Percentiles rank a stretch among this genome's conserved stretches.
Conservation (phyloP, 2,113 vertebrate species). For the Caranx melampygus region DNA sequence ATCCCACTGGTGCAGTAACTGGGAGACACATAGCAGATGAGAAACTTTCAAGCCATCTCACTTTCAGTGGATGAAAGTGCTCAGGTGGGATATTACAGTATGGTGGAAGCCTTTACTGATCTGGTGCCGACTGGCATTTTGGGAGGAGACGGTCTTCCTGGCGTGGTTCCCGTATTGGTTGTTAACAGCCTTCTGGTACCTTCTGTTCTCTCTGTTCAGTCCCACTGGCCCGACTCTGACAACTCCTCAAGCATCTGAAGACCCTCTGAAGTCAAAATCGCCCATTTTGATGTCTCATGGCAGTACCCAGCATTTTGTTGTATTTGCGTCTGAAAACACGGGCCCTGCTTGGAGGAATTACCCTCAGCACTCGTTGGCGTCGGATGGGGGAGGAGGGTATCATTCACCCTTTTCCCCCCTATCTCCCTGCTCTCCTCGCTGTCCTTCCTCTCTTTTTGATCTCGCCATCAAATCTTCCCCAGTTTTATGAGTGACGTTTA, state of each 20-base stretch:
- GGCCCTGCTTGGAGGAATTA: conserved; percentile 77
- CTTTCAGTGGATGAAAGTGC: conserved; percentile 66
- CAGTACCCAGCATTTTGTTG: conserved; percentile 76
- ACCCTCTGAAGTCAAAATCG: conserved; percentile 84
- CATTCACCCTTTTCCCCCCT: conserved; percentile 19
- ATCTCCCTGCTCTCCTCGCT: conserved; percentile 44
- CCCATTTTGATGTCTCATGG: conserved; percentile 79
- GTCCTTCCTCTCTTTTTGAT: conserved; percentile 83
- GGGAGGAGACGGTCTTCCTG: conserved; percentile 78
- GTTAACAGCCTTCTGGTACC: conserved; percentile 80
- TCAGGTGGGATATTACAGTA: conserved; percentile 66
- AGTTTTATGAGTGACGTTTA: conserved; percentile 78
- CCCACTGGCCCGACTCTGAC: conserved; percentile 74
- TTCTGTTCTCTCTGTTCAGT: conserved; percentile 81
- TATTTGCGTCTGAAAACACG: conserved; percentile 79
- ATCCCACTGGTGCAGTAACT: conserved; percentile 34
- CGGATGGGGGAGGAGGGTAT: conserved; percentile 67
- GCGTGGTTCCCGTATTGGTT: conserved; percentile 75
- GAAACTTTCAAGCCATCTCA: conserved; percentile 56
- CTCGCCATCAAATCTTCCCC: conserved; percentile 80
- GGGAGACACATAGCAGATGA: conserved; percentile 30
- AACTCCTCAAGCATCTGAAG: conserved; percentile 80
- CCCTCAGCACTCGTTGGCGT: conserved; percentile 62
- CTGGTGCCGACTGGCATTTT: conserved; percentile 73
- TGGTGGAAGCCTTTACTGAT: conserved; percentile 69